These are phyloP conservation scores for Hirtodrosophila trivittata DNA, from an alignment of 2,888 invertebrate genomes.

Conservation along the genomic window DNA sequence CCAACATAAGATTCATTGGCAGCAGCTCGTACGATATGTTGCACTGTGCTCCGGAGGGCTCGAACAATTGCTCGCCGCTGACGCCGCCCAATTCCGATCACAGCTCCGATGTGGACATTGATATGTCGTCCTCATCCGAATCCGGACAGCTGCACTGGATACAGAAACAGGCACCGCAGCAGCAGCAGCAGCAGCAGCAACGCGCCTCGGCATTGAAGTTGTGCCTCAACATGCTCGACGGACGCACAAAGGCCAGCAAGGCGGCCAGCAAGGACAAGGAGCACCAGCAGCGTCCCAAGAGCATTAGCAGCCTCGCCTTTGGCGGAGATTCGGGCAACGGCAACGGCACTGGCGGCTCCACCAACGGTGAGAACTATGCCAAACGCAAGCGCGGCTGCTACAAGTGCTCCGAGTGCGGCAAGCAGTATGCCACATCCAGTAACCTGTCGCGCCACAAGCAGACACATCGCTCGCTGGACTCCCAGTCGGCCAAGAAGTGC, in stretches of 20 bases:
- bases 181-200: conserved; percentile 49
- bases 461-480: conserved; percentile 96
- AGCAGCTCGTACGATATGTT: conserved; percentile 69
- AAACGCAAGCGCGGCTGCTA: conserved; percentile 85
- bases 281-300: conserved; percentile 44
- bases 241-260: conserved; percentile 82
- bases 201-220: conserved; percentile 68
- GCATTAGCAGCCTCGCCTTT: conserved; percentile 44
- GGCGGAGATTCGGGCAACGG: background rate
- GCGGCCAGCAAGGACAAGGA: conserved; percentile 61
- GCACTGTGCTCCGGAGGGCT: conserved; percentile 62
- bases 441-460: conserved; percentile 96
- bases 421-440: conserved; percentile 95
- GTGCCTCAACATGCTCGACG: conserved; percentile 81
- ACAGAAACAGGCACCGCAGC: conserved; percentile 49
- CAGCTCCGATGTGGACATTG: conserved; percentile 89
- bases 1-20: conserved; percentile 82
- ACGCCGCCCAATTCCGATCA: conserved; percentile 90
- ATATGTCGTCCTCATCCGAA: conserved; percentile 82
- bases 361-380: conserved; percentile 69
- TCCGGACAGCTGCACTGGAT: conserved; percentile 76
- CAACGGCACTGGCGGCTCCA: conserved; percentile 14
- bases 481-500: conserved; percentile 97
- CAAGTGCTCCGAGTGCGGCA: conserved; percentile 94
- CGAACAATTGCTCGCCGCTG: conserved; percentile 85